Evolutionary conservation across 2,888 invertebrate genomes (phyloP), one percentile per base, ranked within the genome.

Genomic region (Leptinotarsa tumamoca): DNA sequence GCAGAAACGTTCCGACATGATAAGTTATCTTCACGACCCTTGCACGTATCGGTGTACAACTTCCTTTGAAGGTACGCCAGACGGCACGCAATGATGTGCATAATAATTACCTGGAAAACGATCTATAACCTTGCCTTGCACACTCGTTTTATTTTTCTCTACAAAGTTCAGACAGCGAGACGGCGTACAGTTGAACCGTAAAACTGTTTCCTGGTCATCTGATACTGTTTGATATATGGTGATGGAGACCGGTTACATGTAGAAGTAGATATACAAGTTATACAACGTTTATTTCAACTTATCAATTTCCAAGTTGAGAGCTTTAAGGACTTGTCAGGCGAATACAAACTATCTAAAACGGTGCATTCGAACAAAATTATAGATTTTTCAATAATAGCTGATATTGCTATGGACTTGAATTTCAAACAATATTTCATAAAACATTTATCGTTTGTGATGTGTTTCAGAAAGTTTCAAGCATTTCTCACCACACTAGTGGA

Each of bases 31-130:
- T 69, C 68, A 67, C 43, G 74, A 72, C 77, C 68, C 68, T 82
- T 83, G 82, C 84, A 83, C 83, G 85, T 86, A 85, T 86, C 86
- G 81, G 81, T 82, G 82, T 86, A 87, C 86, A 86, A 87, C 87
- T 87, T 87, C 87, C 87, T 86, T 83, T 81, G 82, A 82, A 82
- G 71, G 82, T 80, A 83, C 80, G 82, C 80, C 82, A 81, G 81
- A 79, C 83, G 82, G 83, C 87, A 88, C 87, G 87, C 87, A 83
- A 88, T 85, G 87, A 88, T 88, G 87, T 87, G 87, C 87, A 87
- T 87, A 87, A 86, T 86, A 87, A 87, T 87, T 86, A 87, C 76
- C 67, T 73, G 51, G 61, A 51, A 58, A 67, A 33, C 73, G 67
- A 68, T 73, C 73, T 68, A 56, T 71, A 52, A 63, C 73, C 67